Evolutionary conservation across 2,797 vertebrate species (phyloP), one percentile per base, ranked within the genome.

Genomic region (Paedocypris micromegethes): DNA sequence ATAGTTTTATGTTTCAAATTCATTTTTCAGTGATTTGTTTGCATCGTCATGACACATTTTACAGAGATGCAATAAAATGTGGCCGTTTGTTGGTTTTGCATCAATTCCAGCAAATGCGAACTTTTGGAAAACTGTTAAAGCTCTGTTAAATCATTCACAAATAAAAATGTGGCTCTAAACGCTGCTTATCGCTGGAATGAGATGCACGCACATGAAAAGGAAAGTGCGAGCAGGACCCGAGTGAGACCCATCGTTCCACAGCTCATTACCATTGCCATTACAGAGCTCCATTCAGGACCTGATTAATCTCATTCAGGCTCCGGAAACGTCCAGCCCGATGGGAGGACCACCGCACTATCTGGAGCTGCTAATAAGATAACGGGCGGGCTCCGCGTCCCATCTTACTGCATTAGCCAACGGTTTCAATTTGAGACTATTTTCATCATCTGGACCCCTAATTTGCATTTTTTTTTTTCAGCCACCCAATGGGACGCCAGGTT

Each of bases 391-490:
- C 83, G 82, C 79, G 44, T 79, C 86, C 84, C 83, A 88, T 88
- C 88, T 87, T 85, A 88, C 85, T 87, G 80, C 85, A 89, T 90
- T 88, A 88, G 84, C 69, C 84, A 85, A 83, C 85, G 80, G 85
- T 86, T 89, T 88, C 88, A 88, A 90, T 88, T 86, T 88, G 78
- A 88, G 87, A 88, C 83, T 86, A 88, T 89, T 89, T 86, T 86
- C 86, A 87, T 90, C 89, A 88, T 87, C 86, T 84, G 83, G 66
- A 79, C 83, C 80, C 79, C 81, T 88, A 87, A 90, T 89, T 87
- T 88, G 83, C 84, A 84, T 85, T 82, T 23, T 23, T 23, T 23
- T 23, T 75, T 77, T 80, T 79, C 78, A n/a, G 58, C 83, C 81
- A 82, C 83, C 86, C 87, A 82, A 81, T 83, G 86, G 86, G 87